These are phyloP conservation scores for Cercopithecus mitis DNA, from an alignment of 2,797 vertebrate species.

Conservation along the genomic window DNA sequence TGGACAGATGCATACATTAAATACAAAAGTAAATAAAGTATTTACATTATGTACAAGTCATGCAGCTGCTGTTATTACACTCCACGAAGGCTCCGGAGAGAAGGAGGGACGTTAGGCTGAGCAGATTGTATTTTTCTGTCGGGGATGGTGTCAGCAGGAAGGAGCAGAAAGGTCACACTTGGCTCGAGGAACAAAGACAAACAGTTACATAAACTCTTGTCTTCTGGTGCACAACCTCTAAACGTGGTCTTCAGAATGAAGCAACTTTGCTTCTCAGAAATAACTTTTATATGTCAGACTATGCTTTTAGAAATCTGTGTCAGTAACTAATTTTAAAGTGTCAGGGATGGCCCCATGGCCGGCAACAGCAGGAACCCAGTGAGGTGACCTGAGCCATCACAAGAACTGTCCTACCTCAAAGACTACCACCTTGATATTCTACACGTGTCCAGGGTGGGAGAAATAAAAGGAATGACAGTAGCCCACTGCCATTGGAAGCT, in stretches of 20 bases:
- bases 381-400: conserved; percentile 17
- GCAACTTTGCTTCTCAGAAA: conserved; percentile 53
- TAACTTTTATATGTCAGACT: not conserved
- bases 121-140: conserved; percentile 60
- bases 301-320: conserved; percentile 58
- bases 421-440: not conserved
- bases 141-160: conserved; percentile 60
- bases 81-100: not conserved
- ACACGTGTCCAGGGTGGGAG: not conserved
- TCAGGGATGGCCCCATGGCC: not conserved
- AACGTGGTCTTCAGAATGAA: conserved; percentile 35
- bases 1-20: conserved; percentile 72
- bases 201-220: conserved; percentile 61
- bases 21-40: conserved; percentile 71
- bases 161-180: conserved; percentile 57
- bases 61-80: conserved; percentile 59
- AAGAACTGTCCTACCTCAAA: not conserved
- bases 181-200: conserved; percentile 69
- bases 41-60: conserved; percentile 63
- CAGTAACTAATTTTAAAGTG: conserved; percentile 59
- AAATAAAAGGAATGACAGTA: not conserved
- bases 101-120: conserved; percentile 1
- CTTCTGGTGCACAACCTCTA: conserved; percentile 14
- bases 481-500: not conserved
- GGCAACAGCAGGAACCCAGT: not conserved